A percentile compares a stretch with the other conserved stretches of the same genome.
Evolutionary conservation across 1,140 invertebrate species (phyloP).

Genomic region (Brachionus paranguensis): DNA sequence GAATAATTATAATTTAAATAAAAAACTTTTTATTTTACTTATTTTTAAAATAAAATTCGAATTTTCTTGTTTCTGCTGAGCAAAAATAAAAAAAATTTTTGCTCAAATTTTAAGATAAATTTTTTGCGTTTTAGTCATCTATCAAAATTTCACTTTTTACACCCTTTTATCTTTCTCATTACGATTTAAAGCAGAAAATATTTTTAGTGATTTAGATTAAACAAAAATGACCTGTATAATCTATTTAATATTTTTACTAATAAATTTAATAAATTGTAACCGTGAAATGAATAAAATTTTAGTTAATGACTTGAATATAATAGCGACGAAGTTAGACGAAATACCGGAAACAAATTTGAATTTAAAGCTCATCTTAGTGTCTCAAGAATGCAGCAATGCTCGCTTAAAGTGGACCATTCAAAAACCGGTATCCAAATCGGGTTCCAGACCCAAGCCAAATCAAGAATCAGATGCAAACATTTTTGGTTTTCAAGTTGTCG

Average conservation of each 20-base stretch:
- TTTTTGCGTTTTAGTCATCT: too few species aligned
- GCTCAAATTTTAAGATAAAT: too few species aligned
- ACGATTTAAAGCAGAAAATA: too few species aligned
- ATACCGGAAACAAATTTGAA: slow-evolving; percentile 40
- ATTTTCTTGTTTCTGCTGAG: too few species aligned
- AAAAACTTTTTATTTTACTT: too few species aligned
- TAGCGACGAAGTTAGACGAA: slow-evolving; percentile 31
- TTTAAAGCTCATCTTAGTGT: slow-evolving; percentile 6
- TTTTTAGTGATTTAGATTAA: not conserved
- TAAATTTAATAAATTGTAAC: not conserved
- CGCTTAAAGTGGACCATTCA: slow-evolving; percentile 19
- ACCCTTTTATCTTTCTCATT: too few species aligned
- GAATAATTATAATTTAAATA: too few species aligned
- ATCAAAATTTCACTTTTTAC: too few species aligned
- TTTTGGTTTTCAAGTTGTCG: slow-evolving; percentile 33
- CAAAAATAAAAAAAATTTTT: too few species aligned
- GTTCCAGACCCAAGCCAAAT: not conserved
- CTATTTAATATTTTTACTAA: not conserved
- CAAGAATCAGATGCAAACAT: not conserved
- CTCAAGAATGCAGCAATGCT: slow-evolving; percentile 14
- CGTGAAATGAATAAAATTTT: slow-evolving; percentile 12
- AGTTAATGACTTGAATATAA: slow-evolving; percentile 30
- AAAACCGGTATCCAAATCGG: not conserved
- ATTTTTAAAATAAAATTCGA: too few species aligned
- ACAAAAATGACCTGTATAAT: not conserved